Base-by-base conservation (phyloP, 2,888 invertebrate species). In the Agrochola macilenta region DNA sequence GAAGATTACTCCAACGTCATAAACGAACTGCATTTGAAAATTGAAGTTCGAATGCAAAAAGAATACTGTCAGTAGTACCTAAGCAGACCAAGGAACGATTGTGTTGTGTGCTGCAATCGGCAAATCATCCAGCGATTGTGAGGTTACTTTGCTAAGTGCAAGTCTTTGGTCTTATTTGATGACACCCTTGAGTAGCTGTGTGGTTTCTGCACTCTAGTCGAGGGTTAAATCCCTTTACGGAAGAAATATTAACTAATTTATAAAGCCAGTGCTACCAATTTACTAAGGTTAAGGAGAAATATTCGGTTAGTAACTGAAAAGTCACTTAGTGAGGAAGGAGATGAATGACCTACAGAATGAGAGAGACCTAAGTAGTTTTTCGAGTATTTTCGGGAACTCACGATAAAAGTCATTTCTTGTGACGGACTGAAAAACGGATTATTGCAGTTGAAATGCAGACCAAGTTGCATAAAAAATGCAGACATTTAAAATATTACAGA, bases 11-110 rank as follows among this genome's bases (percentile, higher is more conserved):
- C 20, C 2, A 26, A 46, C 58, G 11, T 39, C 26, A 26, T 12
- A 75, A 26, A 39, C 49, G 26, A 26, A 76, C n/a, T 76, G 23
- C 14, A 23, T 75, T 26, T 52, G 26, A 23, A 49, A 30, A 52
- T 61, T 61, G 1, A 12, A 23, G 11, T n/a, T 35, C 58, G 2
- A 46, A n/a, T 58, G 14, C 12, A 39, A 57, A 43, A n/a, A 30
- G 9, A 26, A 26, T 9, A 66, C n/a, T 4, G 23, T 9, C 23
- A 30, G n/a, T 30, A 43, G 26, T 64, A 43, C 1, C 43, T 43
- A 43, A 43, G 2, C 43, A 43, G 43, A 43, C 11, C 43, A 11
- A 43, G 0, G 43, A 43, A 43, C 11, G 43, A 43, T 43, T 43
- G 11, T 43, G 43, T 43, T 43, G 9, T 43, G 1, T 43, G 43